Percentiles rank a stretch among this genome's conserved stretches.
These are phyloP conservation scores for Erannis defoliaria DNA, from an alignment of 2,888 invertebrate genomes.

Conservation along the genomic window DNA sequence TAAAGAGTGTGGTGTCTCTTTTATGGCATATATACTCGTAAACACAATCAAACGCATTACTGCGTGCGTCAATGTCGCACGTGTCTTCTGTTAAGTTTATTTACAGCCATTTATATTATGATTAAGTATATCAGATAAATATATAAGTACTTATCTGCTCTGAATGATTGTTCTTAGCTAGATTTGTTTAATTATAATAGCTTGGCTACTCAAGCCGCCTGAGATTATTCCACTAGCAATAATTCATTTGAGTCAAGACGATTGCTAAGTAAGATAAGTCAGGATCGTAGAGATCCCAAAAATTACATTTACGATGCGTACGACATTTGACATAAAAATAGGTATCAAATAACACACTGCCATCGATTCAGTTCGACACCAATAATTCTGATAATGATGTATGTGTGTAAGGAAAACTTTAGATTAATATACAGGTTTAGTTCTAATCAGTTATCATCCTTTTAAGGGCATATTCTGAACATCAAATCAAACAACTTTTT, in stretches of 20 bases:
- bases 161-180: too few relatives aligned
- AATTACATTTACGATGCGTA: background rate
- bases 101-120: background rate
- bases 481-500: too few relatives aligned
- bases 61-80: background rate
- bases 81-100: background rate
- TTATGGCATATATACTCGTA: too few relatives aligned
- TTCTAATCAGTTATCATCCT: too few relatives aligned
- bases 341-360: background rate
- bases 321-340: background rate
- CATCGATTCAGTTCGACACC: too few relatives aligned
- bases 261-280: background rate
- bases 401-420: too few relatives aligned
- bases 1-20: too few relatives aligned
- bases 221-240: conserved; percentile 5
- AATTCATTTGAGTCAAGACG: background rate
- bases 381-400: too few relatives aligned
- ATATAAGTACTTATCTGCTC: too few relatives aligned
- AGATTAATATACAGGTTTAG: too few relatives aligned
- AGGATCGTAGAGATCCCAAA: background rate
- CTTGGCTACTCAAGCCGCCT: background rate
- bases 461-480: too few relatives aligned
- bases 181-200: too few relatives aligned
- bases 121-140: background rate
- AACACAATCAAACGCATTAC: conserved; percentile 2